These are phyloP conservation scores for Agonum fuliginosum DNA, from an alignment of 2,888 invertebrate species.

Conservation along the genomic window DNA sequence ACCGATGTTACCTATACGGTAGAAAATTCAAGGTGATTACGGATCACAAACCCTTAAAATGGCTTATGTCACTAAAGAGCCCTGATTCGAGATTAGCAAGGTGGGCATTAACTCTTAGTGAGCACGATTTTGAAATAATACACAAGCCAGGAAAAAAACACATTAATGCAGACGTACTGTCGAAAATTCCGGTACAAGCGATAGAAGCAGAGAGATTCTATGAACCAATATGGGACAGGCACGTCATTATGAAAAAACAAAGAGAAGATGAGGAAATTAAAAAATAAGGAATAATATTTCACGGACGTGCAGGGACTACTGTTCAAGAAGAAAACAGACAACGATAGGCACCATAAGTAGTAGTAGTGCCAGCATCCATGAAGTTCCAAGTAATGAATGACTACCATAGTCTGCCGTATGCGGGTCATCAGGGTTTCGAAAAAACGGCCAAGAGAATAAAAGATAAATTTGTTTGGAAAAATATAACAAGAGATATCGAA, in stretches of 20 bases:
- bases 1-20: conserved; percentile 64
- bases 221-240: conserved; percentile 29
- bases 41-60: conserved; percentile 64
- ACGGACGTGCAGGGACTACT: conserved; percentile 1
- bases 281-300: conserved; percentile 6
- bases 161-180: conserved; percentile 6
- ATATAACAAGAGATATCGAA: conserved; percentile 60
- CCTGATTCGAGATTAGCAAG: conserved; percentile 61
- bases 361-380: background rate
- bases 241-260: background rate
- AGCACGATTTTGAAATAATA: conserved; percentile 48
- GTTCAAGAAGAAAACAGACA: conserved; percentile 4
- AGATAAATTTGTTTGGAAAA: conserved; percentile 62
- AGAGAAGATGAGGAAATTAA: background rate
- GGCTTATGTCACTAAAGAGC: conserved; percentile 62
- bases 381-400: conserved; percentile 40
- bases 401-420: conserved; percentile 60
- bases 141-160: conserved; percentile 40
- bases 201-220: too few species aligned
- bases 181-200: too few species aligned
- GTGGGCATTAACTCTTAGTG: conserved; percentile 60
- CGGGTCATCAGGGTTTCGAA: conserved; percentile 63
- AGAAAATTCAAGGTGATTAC: conserved; percentile 63
- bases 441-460: conserved; percentile 60
- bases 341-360: background rate